Evolutionary conservation across 2,888 invertebrate genomes (phyloP), one percentile per base, ranked within the genome.

Genomic region (Artemia sp.): DNA sequence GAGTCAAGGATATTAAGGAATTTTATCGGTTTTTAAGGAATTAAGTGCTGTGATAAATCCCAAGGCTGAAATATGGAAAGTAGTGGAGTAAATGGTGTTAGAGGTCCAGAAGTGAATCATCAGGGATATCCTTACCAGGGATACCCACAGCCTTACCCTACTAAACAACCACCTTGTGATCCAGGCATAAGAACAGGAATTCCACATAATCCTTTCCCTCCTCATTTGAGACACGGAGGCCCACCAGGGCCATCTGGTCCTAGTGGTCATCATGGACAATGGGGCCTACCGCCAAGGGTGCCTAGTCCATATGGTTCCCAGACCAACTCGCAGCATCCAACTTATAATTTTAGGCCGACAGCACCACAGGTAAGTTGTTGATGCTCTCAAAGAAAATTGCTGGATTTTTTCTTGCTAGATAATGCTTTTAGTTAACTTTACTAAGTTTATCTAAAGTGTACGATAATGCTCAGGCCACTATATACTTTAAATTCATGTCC

Each of bases 231-330:
- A 58, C 64, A 12, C 11, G 64, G 64, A 19, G 64, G 64, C n/a
- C 64, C 64, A 10, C 64, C 64, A 8, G 64, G 64, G 8, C 12
- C 64, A 10, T 24, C 64, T 58, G 64, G 64, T n/a, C 38, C 38
- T 38, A 38, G 38, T 38, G 38, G 38, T 38, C 38, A 38, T 38
- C 64, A 58, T 19, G 64, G 64, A 10, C 64, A 58, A 10, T 58
- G 64, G 64, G 64, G 64, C n/a, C 11, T 58, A 58, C 64, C 64
- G 9, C 64, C 64, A 58, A 58, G 64, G 64, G 64, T 24, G n/a
- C 64, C 64, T 58, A 58, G 64, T 58, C 64, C 64, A n/a, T 58
- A 58, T 58, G 64, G 64, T 19, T 58, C 64, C 64, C 64, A 58
- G 64, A n/a, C 64, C 14, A 58, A 58, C 24, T 24, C 64, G 8